Percentiles rank a stretch among this genome's conserved stretches.
These are phyloP conservation scores for Maconellicoccus hirsutus DNA, from an alignment of 1,140 invertebrate genomes.

Conservation along the genomic window DNA sequence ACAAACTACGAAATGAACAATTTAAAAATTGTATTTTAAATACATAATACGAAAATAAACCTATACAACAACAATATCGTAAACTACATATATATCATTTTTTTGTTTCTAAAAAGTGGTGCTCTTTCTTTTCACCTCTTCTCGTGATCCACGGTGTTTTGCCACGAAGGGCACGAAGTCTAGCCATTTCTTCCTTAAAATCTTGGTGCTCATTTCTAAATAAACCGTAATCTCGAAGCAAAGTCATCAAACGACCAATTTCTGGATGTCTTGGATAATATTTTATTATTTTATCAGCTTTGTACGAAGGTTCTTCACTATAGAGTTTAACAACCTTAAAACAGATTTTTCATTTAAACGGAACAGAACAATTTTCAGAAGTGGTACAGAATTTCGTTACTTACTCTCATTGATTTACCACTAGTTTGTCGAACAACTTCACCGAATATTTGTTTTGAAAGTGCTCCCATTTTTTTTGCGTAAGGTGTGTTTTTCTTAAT, in stretches of 20 bases:
- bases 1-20: too few relatives aligned
- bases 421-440: conserved; percentile 68
- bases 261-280: conserved; percentile 81
- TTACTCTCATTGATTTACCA: conserved; percentile 51
- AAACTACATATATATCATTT: not conserved
- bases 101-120: not conserved
- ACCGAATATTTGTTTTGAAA: conserved; percentile 81
- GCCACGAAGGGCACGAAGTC: conserved; percentile 61
- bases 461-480: conserved; percentile 67
- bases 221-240: conserved; percentile 61
- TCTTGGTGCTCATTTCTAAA: conserved; percentile 83
- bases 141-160: conserved; percentile 38
- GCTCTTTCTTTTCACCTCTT: not conserved
- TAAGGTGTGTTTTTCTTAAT: conserved; percentile 61
- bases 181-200: conserved; percentile 79
- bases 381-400: conserved; percentile 10
- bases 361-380: not conserved
- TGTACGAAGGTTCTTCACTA: conserved; percentile 58
- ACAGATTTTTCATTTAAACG: conserved; percentile 12
- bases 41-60: too few relatives aligned
- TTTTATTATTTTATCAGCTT: conserved; percentile 56
- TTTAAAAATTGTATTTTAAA: too few relatives aligned
- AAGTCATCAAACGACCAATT: conserved; percentile 54
- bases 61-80: too few relatives aligned
- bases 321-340: conserved; percentile 65